Percentiles rank a stretch among this genome's conserved stretches.
Conservation (phyloP, 2,113 vertebrate species). For the Passerina amoena region DNA sequence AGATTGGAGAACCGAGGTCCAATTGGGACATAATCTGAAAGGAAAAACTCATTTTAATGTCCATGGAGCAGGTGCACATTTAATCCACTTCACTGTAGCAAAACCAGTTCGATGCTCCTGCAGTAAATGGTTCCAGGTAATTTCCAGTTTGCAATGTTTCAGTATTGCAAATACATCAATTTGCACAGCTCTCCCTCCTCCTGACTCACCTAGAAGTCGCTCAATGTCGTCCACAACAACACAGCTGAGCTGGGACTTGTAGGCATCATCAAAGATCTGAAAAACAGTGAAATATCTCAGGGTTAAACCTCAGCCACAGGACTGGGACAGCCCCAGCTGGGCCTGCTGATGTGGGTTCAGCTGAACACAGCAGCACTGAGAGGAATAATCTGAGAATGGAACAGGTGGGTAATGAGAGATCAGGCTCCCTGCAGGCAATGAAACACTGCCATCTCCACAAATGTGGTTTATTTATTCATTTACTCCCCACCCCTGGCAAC, state of each 20-base stretch:
- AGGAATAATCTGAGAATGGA: background rate
- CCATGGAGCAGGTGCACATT: background rate
- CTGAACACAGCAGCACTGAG: background rate
- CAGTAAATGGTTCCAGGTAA: background rate
- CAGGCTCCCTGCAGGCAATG: background rate
- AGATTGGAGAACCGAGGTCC: conserved; percentile 96
- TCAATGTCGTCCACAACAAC: conserved; percentile 97
- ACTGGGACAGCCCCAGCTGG: background rate
- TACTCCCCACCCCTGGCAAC: background rate
- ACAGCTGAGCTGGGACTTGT: conserved; percentile 98
- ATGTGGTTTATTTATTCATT: background rate
- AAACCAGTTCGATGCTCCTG: background rate
- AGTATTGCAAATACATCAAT: background rate
- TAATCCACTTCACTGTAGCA: background rate
- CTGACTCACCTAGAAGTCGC: conserved; percentile 86
- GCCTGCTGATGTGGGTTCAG: background rate
- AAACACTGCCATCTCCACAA: background rate
- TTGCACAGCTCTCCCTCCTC: background rate
- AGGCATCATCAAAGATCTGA: conserved; percentile 96
- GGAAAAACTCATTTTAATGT: background rate
- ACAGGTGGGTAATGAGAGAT: background rate
- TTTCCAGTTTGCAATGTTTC: background rate
- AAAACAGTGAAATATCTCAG: background rate
- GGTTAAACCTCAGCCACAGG: background rate
- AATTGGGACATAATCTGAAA: conserved; percentile 94